A percentile compares a stretch with the other conserved stretches of the same genome.
These are phyloP conservation scores for Serripes groenlandicus DNA, from an alignment of 2,888 invertebrate genomes.

Conservation along the genomic window DNA sequence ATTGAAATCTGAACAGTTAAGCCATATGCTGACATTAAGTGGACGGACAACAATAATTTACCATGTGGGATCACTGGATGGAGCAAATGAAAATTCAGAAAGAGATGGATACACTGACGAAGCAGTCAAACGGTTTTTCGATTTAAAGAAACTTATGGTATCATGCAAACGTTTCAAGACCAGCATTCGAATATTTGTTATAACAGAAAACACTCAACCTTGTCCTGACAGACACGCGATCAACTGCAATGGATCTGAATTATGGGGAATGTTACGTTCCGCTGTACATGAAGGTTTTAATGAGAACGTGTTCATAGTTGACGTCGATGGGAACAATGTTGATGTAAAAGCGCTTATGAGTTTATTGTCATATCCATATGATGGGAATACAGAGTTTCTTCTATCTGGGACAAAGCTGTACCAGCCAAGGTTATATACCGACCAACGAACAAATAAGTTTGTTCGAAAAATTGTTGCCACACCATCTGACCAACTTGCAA, in stretches of 20 bases:
- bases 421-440: not conserved
- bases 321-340: slow-evolving; percentile 17
- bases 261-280: slow-evolving; percentile 66
- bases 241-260: slow-evolving; percentile 47
- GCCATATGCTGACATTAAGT: not conserved
- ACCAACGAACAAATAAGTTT: not conserved
- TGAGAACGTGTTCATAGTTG: slow-evolving; percentile 28
- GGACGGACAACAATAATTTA: not conserved
- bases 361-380: not conserved
- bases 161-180: not conserved
- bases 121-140: not conserved
- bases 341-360: not conserved
- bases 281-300: slow-evolving; percentile 18
- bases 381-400: not conserved
- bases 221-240: not conserved
- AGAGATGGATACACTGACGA: not conserved
- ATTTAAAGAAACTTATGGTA: not conserved
- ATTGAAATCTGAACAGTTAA: not conserved
- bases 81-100: not conserved
- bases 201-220: slow-evolving; percentile 46
- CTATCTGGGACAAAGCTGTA: not conserved
- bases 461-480: not conserved
- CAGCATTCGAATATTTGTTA: slow-evolving; percentile 18
- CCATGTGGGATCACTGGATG: not conserved
- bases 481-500: not conserved